Evolutionary conservation across 2,888 invertebrate genomes (phyloP), one percentile per base, ranked within the genome.

Genomic region (Fragum fragum): DNA sequence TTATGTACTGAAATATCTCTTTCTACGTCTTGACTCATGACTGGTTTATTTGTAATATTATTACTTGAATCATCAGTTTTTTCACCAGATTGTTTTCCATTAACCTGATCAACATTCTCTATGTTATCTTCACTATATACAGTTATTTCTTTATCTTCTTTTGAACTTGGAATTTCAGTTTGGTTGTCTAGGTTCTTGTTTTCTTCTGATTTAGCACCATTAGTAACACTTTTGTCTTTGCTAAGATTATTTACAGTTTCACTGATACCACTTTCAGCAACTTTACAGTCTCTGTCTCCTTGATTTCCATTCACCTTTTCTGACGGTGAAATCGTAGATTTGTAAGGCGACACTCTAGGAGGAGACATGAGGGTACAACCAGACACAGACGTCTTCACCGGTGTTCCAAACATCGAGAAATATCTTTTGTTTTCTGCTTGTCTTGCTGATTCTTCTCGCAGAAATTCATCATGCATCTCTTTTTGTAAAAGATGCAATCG

Each of bases 401-500:
- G 84, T 16, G 76, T 71, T 21, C 79, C 83, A 77, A 88, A 88
- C 87, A 86, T 85, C 2, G 83, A 76, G 71, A 89, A 88, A 59
- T 86, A 71, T 18, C 88, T 69, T 36, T 79, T 55, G 36, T 77
- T 70, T 53, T 78, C 84, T 73, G 77, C 79, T 23, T 47, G 79
- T 32, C 47, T 87, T 21, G 39, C 63, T n/a, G 71, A 61, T 29
- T 74, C 72, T 9, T 70, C 72, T 52, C 95, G 95, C 88, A 78
- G 57, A 53, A 71, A 77, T 53, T 88, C 89, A 29, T 86, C 86
- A 74, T 89, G 88, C 73, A 87, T 88, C 71, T 96, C 95, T 79
- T 95, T 95, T 91, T 97, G 96, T 47, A 98, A 94, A 76, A 96
- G 96, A 90, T 97, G 97, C 81, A 99, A 95, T 89, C 98, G 96